Evolutionary conservation across 2,113 vertebrate species (phyloP), one percentile per base, ranked within the genome.

Genomic region (Hippotragus niger): DNA sequence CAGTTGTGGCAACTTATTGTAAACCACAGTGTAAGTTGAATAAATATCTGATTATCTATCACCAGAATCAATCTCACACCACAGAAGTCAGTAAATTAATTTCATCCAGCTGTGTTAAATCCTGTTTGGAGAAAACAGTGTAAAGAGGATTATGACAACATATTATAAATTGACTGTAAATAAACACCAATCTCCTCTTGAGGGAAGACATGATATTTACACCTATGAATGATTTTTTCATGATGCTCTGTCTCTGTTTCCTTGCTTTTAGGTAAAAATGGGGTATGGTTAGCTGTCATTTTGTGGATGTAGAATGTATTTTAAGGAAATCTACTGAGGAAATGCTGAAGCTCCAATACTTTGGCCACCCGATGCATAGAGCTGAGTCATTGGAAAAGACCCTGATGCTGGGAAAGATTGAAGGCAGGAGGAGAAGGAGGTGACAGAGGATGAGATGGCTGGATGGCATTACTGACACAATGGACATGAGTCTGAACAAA

Each of bases 131-230:
- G 58, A 87, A 93, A 82, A 50, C 16, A 15, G 31, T 90, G 2
- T 74, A 53, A 96, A 95, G 50, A 97, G 47, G 82, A 89, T 95
- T 95, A 96, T 94, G 57, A 74, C 15, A 81, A 85, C 13, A 19
- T 95, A 85, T 64, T 95, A 74, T 55, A 88, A 94, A 62, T 86
- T 95, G 57, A 45, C 52, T 97, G 10, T 57, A 64, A 89, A 64
- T 89, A 95, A 95, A 21, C 31, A 29, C 1, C 7, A 62, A 53
- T 16, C 76, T 93, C 15, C 36, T 60, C 45, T n/a, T 40, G 12
- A 47, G 27, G 13, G 19, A 81, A 81, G 6, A 33, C 21, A 36
- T 45, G 50, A 4, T 84, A 88, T 95, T 83, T 90, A 43, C 53
- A 94, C 10, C 31, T 82, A 50, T 10, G 67, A 86, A 81, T 82